Conservation (phyloP, 2,797 vertebrate genomes). For the Carcharodon carcharias region DNA sequence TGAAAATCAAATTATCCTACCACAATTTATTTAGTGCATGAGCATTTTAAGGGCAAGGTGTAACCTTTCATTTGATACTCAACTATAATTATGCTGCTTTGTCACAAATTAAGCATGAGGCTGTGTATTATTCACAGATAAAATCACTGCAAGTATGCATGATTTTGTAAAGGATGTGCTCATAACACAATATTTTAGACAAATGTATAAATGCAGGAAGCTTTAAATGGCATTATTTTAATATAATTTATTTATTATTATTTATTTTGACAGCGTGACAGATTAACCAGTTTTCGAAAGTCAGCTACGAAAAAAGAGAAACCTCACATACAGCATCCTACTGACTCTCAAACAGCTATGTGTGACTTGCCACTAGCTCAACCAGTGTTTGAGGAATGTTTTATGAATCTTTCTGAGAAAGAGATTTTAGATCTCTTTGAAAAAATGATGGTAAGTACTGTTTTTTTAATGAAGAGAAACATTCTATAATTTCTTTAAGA, state of each 20-base stretch:
- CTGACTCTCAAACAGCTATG: conserved; percentile 70
- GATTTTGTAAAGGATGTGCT: not conserved
- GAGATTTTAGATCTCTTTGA: conserved; percentile 96
- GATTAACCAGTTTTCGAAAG: conserved; percentile 91
- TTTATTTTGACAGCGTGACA: conserved; percentile 75
- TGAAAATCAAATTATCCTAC: not conserved
- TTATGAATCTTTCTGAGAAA: conserved; percentile 90
- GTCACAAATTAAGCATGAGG: not conserved
- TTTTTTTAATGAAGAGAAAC: conserved; percentile 37
- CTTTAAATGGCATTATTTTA: conserved; percentile 33
- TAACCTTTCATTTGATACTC: not conserved
- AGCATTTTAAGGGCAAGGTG: not conserved
- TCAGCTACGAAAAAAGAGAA: conserved; percentile 84
- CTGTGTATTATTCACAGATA: not conserved
- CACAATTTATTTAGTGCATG: not conserved
- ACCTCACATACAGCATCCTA: conserved; percentile 86
- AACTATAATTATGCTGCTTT: not conserved
- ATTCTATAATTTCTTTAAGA: not conserved
- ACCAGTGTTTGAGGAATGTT: conserved; percentile 82
- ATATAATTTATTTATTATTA: conserved; percentile 39
- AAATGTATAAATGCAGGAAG: not conserved
- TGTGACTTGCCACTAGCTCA: conserved; percentile 78
- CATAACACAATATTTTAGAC: not conserved
- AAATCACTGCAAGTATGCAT: not conserved
- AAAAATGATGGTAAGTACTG: conserved; percentile 93